Evolutionary conservation across 2,113 vertebrate genomes (phyloP).

Genomic region (Carassius carassius): DNA sequence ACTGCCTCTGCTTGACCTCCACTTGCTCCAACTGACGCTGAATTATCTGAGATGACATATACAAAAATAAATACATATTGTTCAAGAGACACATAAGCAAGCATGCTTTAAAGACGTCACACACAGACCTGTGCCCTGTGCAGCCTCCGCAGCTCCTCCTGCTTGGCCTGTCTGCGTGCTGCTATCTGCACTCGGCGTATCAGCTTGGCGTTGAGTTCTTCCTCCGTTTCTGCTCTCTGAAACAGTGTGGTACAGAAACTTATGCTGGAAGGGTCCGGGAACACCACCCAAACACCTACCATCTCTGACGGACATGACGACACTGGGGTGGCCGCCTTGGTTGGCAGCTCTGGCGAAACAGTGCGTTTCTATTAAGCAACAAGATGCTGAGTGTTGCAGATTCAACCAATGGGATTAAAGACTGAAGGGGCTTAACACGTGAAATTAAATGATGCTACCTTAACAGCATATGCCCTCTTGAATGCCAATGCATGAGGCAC

Average conservation of each 20-base stretch:
- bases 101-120: background rate
- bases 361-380: conserved; percentile 44
- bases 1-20: conserved; percentile 91
- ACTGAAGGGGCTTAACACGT: conserved; percentile 59
- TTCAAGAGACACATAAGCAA: background rate
- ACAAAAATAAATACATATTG: conserved; percentile 7
- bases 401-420: conserved; percentile 12
- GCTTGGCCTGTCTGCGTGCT: conserved; percentile 87
- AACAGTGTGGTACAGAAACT: conserved; percentile 70
- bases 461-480: conserved; percentile 83
- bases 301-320: conserved; percentile 70
- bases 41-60: conserved; percentile 80
- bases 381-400: conserved; percentile 20
- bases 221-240: conserved; percentile 79
- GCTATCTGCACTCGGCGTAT: conserved; percentile 86
- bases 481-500: conserved; percentile 93
- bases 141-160: conserved; percentile 90
- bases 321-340: conserved; percentile 19
- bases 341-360: background rate
- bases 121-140: conserved; percentile 88
- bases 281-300: conserved; percentile 61
- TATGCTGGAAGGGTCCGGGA: conserved; percentile 67
- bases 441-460: conserved; percentile 82
- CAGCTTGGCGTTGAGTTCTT: conserved; percentile 84
- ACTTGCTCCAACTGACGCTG: conserved; percentile 94